A percentile compares a stretch with the other conserved stretches of the same genome.
Conservation (phyloP, 2,113 vertebrate species). For the Phoxinus phoxinus region DNA sequence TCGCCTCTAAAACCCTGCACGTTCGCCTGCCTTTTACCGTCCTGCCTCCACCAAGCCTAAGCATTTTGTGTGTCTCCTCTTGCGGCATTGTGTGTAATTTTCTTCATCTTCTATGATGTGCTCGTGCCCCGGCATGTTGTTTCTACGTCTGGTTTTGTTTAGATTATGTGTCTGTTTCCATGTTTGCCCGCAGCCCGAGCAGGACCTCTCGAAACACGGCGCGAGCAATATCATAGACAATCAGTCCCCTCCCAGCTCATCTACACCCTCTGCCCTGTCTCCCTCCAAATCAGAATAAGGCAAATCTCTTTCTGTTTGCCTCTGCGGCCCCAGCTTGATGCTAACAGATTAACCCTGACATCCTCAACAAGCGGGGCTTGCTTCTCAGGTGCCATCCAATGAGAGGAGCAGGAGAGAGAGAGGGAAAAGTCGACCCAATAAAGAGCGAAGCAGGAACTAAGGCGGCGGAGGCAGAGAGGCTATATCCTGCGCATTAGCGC, state of each 20-base stretch:
- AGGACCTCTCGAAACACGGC: conserved; percentile 41
- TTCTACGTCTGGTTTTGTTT: conserved; percentile 56
- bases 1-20: conserved; percentile 87
- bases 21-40: conserved; percentile 91
- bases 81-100: background rate
- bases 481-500: conserved; percentile 84
- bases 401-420: background rate
- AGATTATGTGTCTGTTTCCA: conserved; percentile 55
- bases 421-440: conserved; percentile 46
- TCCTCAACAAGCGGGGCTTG: conserved; percentile 56
- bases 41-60: conserved; percentile 40
- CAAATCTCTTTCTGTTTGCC: conserved; percentile 55
- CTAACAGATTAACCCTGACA: conserved; percentile 64
- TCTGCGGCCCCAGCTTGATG: conserved; percentile 25
- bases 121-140: conserved; percentile 31
- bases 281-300: conserved; percentile 53
- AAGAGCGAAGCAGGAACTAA: conserved; percentile 53
- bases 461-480: conserved; percentile 83
- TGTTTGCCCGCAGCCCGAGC: conserved; percentile 48
- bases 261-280: conserved; percentile 45
- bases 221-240: conserved; percentile 57
- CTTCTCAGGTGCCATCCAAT: conserved; percentile 47
- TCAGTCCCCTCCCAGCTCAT: conserved; percentile 51
- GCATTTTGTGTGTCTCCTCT: conserved; percentile 50
- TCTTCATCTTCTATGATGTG: conserved; percentile 49